phyloP scores from a whole-genome alignment of 2,113 vertebrate genomes.

The Lathamus discolor region DNA sequence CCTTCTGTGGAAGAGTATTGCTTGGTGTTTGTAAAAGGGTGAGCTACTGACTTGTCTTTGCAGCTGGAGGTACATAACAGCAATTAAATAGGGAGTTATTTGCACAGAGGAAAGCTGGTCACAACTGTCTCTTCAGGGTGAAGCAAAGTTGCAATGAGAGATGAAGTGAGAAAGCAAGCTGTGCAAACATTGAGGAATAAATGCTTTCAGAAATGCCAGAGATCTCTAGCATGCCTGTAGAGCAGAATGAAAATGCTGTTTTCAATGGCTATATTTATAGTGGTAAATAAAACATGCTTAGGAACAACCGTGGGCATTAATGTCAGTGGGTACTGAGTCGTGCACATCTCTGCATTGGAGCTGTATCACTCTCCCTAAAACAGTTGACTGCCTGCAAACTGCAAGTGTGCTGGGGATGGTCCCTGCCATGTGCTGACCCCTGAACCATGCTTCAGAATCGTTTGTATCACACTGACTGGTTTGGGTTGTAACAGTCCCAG shows the following conservation, averaged over 20 bases:
- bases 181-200: not conserved
- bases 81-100: not conserved
- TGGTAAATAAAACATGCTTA: not conserved
- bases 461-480: not conserved
- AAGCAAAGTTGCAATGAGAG: not conserved
- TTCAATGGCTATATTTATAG: not conserved
- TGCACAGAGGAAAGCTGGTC: not conserved
- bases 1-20: not conserved
- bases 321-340: not conserved
- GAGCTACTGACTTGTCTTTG: not conserved
- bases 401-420: rapidly evolving
- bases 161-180: not conserved
- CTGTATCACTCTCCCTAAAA: not conserved
- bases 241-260: not conserved
- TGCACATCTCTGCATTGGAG: not conserved
- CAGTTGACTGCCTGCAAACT: not conserved
- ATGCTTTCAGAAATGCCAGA: not conserved
- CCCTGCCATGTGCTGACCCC: rapidly evolving
- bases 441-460: not conserved
- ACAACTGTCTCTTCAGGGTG: not conserved
- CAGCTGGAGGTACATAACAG: not conserved
- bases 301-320: not conserved
- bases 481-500: not conserved
- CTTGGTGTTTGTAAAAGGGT: not conserved
- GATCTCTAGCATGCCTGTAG: not conserved